Evolutionary conservation across 2,797 vertebrate genomes (phyloP).

Genomic region (Peromyscus aztecus): DNA sequence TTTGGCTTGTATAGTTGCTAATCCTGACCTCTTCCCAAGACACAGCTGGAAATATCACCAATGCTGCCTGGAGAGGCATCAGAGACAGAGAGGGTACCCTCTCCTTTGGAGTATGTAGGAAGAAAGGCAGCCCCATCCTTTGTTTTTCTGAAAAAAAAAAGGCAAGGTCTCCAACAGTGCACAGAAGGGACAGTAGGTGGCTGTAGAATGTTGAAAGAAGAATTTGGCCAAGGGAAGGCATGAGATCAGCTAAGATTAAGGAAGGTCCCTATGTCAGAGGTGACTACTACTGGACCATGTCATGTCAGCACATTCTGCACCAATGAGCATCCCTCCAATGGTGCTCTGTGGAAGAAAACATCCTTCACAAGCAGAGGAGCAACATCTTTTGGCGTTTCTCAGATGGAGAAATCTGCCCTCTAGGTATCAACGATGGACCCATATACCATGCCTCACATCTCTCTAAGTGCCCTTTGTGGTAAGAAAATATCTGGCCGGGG

Average conservation of each 20-base stretch:
- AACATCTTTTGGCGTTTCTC: background rate
- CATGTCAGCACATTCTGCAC: rapidly evolving
- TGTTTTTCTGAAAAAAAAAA: conserved; percentile 26
- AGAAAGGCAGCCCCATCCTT: background rate
- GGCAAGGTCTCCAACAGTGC: background rate
- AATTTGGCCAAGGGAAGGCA: background rate
- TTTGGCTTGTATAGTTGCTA: background rate
- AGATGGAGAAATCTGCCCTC: background rate
- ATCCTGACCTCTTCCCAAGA: background rate
- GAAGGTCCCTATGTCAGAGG: background rate
- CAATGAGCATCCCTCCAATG: background rate
- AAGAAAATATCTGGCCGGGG: background rate
- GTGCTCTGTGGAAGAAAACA: background rate
- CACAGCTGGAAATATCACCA: background rate
- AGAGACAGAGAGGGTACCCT: background rate
- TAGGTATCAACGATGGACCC: background rate
- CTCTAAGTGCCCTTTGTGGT: conserved; percentile 38
- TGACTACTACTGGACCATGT: background rate
- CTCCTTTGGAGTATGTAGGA: background rate
- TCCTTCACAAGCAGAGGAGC: background rate
- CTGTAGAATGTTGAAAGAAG: conserved; percentile 4
- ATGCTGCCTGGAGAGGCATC: background rate
- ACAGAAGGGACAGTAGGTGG: background rate
- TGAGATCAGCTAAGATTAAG: background rate
- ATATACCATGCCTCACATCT: background rate